Conservation (phyloP, 2,113 vertebrate genomes). For the Actenoides lindsayi region DNA sequence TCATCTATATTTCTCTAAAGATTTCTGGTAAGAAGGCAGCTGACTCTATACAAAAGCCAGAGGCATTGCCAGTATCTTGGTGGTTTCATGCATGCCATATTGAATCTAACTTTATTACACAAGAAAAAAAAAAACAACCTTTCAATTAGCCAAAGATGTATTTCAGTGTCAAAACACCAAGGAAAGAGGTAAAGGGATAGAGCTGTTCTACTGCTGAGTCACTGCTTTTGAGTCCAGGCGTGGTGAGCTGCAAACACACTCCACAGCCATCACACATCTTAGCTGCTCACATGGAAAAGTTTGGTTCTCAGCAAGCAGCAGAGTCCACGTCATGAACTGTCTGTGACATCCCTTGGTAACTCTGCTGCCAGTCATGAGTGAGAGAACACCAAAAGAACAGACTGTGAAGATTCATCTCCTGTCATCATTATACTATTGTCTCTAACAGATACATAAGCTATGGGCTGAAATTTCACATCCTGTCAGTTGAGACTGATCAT, state of each 20-base stretch:
- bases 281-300: background rate
- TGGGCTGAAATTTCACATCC: background rate
- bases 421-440: background rate
- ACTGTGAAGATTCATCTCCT: background rate
- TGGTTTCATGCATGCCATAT: conserved; percentile 55
- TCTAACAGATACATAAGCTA: background rate
- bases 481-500: background rate
- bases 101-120: conserved; percentile 32
- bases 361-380: background rate
- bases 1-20: conserved; percentile 67
- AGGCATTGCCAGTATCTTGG: conserved; percentile 50
- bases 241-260: background rate
- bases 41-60: conserved; percentile 65
- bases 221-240: background rate
- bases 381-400: background rate
- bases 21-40: conserved; percentile 68
- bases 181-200: background rate
- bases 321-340: background rate
- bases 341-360: background rate
- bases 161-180: background rate
- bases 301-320: background rate
- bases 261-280: background rate
- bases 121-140: background rate
- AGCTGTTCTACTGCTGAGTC: background rate
- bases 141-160: background rate